Percentiles rank a stretch among this genome's conserved stretches.
These are phyloP conservation scores for Drosophila monieri DNA, from an alignment of 2,888 invertebrate genomes.

Conservation along the genomic window DNA sequence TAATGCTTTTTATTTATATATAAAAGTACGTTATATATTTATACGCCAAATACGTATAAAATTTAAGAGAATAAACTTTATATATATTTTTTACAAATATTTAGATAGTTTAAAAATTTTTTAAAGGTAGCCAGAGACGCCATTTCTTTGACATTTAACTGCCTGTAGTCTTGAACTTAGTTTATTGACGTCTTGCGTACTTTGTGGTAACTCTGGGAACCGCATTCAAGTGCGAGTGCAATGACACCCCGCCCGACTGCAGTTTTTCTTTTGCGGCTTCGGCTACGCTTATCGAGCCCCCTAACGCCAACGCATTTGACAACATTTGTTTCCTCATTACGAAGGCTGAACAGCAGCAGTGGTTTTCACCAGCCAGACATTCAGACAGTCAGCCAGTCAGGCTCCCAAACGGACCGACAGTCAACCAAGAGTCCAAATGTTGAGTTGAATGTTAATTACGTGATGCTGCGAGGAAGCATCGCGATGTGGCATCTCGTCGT, in stretches of 20 bases:
- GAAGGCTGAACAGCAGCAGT: slow-evolving; percentile 47
- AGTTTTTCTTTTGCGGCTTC: slow-evolving; percentile 28
- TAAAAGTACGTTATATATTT: neutral
- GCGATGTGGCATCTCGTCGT: slow-evolving; percentile 50
- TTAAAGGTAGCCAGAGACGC: neutral
- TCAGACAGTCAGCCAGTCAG: neutral
- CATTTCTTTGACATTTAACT: slow-evolving; percentile 5
- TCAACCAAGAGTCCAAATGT: slow-evolving; percentile 1
- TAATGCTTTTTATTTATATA: neutral
- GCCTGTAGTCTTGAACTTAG: slow-evolving; percentile 54
- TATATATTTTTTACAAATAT: neutral
- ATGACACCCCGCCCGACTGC: slow-evolving; percentile 46
- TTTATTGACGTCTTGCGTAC: slow-evolving; percentile 25
- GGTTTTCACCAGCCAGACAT: slow-evolving; percentile 20
- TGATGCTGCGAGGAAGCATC: slow-evolving; percentile 72
- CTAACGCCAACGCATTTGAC: slow-evolving; percentile 68
- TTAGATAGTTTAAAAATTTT: neutral
- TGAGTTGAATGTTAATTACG: slow-evolving; percentile 70
- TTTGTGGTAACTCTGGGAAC: slow-evolving; percentile 43
- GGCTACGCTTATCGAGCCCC: slow-evolving; percentile 52
- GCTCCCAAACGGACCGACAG: neutral
- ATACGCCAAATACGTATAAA: too few relatives aligned
- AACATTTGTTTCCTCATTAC: slow-evolving; percentile 76
- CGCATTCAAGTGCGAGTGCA: slow-evolving; percentile 53
- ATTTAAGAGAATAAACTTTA: neutral